Evolutionary conservation across 2,888 invertebrate genomes (phyloP).

Genomic region (Yponomeuta malinellus): DNA sequence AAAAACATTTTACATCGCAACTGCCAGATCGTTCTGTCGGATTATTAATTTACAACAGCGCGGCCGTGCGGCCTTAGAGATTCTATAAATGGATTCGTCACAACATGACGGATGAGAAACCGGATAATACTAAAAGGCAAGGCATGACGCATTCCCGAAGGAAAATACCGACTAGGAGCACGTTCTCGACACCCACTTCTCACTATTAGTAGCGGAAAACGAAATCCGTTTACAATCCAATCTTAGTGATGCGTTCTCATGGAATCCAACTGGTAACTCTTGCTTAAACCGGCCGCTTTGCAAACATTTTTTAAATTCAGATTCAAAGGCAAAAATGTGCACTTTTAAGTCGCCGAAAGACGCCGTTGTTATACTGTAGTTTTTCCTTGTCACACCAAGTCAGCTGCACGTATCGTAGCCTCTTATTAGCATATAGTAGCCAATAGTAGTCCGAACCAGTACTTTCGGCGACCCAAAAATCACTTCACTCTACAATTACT

Average conservation of each 20-base stretch:
- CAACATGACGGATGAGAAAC: neutral
- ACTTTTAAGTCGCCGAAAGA: neutral
- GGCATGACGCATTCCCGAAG: slow-evolving; percentile 6
- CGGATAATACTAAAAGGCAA: slow-evolving; percentile 14
- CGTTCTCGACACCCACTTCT: neutral
- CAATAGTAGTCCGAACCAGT: neutral
- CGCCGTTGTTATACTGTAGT: neutral
- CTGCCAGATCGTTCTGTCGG: slow-evolving; percentile 1
- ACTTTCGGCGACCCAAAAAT: neutral
- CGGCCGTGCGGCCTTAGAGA: slow-evolving; percentile 4
- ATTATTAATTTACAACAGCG: neutral
- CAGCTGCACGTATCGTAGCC: neutral
- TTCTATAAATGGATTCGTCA: neutral
- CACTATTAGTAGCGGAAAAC: neutral
- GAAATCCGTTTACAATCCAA: neutral
- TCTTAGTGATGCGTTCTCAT: neutral
- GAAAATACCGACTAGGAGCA: neutral
- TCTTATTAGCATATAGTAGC: neutral
- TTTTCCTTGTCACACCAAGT: neutral
- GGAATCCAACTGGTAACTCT: slow-evolving; percentile 10
- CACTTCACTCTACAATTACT: neutral
- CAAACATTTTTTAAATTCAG: neutral
- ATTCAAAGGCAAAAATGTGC: neutral
- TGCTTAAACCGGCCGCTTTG: slow-evolving; percentile 3
- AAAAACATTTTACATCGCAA: neutral